A percentile compares a stretch with the other conserved stretches of the same genome.
These are phyloP conservation scores for Phalacrocorax carbo DNA, from an alignment of 2,113 vertebrate species.

Conservation along the genomic window DNA sequence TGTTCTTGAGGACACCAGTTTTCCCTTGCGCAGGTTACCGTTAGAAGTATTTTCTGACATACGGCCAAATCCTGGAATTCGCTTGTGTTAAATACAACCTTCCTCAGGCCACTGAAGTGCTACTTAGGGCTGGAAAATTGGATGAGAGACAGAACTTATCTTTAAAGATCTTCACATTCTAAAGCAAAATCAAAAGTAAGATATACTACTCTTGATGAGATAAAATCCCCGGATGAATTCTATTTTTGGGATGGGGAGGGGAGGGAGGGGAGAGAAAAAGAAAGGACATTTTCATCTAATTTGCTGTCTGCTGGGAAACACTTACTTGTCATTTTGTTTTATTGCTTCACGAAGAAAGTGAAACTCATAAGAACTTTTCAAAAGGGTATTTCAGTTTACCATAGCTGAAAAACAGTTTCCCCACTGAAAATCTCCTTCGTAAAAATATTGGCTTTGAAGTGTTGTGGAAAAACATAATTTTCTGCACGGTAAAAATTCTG, in stretches of 20 bases:
- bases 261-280: too few relatives aligned
- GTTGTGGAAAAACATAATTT: background rate
- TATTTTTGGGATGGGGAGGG: background rate
- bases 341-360: background rate
- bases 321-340: background rate
- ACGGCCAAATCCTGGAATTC: background rate
- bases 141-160: background rate
- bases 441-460: background rate
- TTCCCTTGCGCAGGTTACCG: background rate
- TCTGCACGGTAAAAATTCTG: background rate
- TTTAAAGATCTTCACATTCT: background rate
- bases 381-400: background rate
- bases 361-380: background rate
- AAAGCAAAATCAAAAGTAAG: background rate
- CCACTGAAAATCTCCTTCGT: background rate
- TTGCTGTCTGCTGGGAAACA: background rate
- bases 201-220: background rate
- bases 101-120: background rate
- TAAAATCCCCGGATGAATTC: background rate
- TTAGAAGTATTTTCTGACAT: background rate
- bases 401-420: background rate
- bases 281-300: background rate
- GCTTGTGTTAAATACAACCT: background rate
- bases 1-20: background rate
- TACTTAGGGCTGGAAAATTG: background rate